Evolutionary conservation across 2,888 invertebrate species (phyloP), one percentile per base, ranked within the genome.

Genomic region (Trisateles emortualis): DNA sequence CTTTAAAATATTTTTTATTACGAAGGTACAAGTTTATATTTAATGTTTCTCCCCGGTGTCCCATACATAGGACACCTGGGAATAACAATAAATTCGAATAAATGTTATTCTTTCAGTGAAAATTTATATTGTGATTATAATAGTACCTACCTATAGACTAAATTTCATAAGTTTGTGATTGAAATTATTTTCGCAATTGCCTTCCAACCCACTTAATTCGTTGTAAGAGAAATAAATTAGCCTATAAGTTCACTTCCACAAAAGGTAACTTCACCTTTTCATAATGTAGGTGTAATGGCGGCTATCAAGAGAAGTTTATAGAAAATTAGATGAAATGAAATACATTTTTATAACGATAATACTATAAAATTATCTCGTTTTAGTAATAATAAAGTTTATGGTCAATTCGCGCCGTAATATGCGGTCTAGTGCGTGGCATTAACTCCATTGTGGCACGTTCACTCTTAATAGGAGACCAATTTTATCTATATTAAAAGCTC

Each of bases 321-420:
- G 62, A 57, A 60, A 57, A 62, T 57, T 53, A 47, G 42, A 11
- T 41, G 29, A 60, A 59, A 64, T 49, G 43, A 65, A 64, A 68
- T 51, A 36, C 43, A 42, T 39, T 53, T 60, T 63, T 48, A 45
- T 11, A 42, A 42, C 36, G 29, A 50, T 65, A 56, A 61, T 71
- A 44, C 49, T 53, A 54, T 58, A 41, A 66, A 51, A 60, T 64
- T 52, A 62, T 62, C 51, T 64, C 33, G 39, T 72, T 60, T 41
- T 38, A 53, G 63, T 44, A 52, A 68, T 71, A 63, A 62, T 59
- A 44, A 14, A 68, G 65, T 55, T 71, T 55, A 71, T 42, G 59
- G 49, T 44, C 54, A 30, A 66, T 72, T 66, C 41, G 16, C 29
- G 38, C 35, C 11, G 16, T 59, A 62, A 61, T 51, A 49, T 42